Evolutionary conservation across 2,888 invertebrate genomes (phyloP), one percentile per base, ranked within the genome.

Genomic region (Punctoribates punctum): DNA sequence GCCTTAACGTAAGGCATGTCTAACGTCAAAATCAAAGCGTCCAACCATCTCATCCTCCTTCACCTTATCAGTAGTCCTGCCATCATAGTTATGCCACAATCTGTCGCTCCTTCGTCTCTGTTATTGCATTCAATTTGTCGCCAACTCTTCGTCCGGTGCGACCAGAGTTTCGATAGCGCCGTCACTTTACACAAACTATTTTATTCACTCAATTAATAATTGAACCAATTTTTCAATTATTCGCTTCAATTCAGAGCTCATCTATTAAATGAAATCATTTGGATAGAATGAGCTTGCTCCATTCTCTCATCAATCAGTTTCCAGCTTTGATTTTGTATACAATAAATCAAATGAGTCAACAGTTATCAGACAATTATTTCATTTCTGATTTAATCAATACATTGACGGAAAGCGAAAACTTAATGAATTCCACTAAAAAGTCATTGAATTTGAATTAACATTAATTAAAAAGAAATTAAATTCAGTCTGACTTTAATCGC

Each of bases 41-140:
- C 57, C 57, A 57, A 57, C 57, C 57, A 57, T 57, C 57, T 23
- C 23, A 65, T 65, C 65, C 65, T 65, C 65, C 65, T 27, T 25
- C 25, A 65, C 65, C 34, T 65, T 65, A 65, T 65, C 65, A 65
- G 65, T 65, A 65, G 65, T n/a, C n/a, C 20, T 65, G 20, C 65
- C 29, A 34, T 65, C 65, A 65, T 27, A 34, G 65, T 65, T 65
- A 65, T 65, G 34, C 17, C 65, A 34, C 29, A 65, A 34, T 65
- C 65, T 65, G 25, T 34, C 65, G 34, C 34, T 34, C 20, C 29
- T 65, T 65, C 62, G 62, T 62, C 62, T 62, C 8, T 23, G 23
- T 62, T 3, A 11, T 3, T 13, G 17, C 29, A 62, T 29, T 62
- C 65, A 65, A 65, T 65, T 65, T 65, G 65, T 34, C 65, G 65